Evolutionary conservation across 2,797 vertebrate species (phyloP).

Genomic region (Lithobates sylvaticus): DNA sequence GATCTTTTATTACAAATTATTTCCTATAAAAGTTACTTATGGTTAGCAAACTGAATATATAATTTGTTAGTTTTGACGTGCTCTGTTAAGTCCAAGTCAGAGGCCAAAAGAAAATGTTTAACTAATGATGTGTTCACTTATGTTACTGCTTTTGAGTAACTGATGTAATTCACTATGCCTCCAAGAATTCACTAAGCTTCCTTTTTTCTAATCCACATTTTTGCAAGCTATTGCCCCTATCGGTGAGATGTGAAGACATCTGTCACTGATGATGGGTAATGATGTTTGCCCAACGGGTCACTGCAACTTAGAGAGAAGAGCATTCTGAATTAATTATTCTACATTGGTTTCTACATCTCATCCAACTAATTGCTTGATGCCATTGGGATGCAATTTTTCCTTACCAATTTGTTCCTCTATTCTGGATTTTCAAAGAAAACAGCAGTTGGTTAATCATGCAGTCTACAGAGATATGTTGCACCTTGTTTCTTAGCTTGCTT

Average conservation of each 20-base stretch:
- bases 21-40: neutral
- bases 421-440: conserved; percentile 18
- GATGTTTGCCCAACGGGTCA: conserved; percentile 27
- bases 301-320: conserved; percentile 1
- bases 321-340: conserved; percentile 18
- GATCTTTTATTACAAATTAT: no score
- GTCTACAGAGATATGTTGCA: conserved; percentile 10
- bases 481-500: conserved; percentile 3
- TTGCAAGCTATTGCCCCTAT: conserved; percentile 30
- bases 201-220: neutral
- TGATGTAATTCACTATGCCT: conserved; percentile 17
- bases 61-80: neutral
- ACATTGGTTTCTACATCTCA: conserved; percentile 12
- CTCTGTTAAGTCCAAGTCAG: neutral
- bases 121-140: conserved; percentile 34
- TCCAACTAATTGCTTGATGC: conserved; percentile 34
- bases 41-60: neutral
- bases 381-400: conserved; percentile 19
- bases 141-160: conserved; percentile 20
- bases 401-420: neutral
- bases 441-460: conserved; percentile 29
- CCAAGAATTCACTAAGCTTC: neutral
- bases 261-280: conserved; percentile 28
- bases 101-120: conserved; percentile 24
- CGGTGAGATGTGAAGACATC: neutral